These are phyloP conservation scores for Hololepta plana DNA, from an alignment of 2,888 invertebrate species.

Conservation along the genomic window DNA sequence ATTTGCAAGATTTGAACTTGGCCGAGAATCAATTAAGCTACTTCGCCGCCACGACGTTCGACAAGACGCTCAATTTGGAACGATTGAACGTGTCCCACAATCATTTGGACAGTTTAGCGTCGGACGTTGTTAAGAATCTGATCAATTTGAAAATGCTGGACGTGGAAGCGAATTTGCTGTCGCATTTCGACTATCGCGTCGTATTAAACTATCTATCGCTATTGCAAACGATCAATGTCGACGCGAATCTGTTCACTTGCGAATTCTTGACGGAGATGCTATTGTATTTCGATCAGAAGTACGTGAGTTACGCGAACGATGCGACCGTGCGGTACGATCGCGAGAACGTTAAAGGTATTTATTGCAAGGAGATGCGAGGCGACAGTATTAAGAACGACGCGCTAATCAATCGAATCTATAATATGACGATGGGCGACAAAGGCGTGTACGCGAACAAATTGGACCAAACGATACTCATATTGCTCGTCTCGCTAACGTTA, in stretches of 20 bases:
- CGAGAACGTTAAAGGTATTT: slow-evolving; percentile 23
- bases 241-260: slow-evolving; percentile 20
- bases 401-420: slow-evolving; percentile 10
- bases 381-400: slow-evolving; percentile 10
- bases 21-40: slow-evolving; percentile 13
- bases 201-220: slow-evolving; percentile 18
- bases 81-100: slow-evolving; percentile 20
- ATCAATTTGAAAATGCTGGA: slow-evolving; percentile 18
- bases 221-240: slow-evolving; percentile 19
- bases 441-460: slow-evolving; percentile 3
- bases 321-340: slow-evolving; percentile 17
- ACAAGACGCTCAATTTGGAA: slow-evolving; percentile 14
- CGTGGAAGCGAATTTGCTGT: slow-evolving; percentile 19
- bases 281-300: slow-evolving; percentile 16
- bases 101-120: slow-evolving; percentile 15
- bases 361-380: slow-evolving; percentile 19
- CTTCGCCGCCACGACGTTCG: slow-evolving; percentile 12
- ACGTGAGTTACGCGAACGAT: slow-evolving; percentile 17
- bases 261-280: slow-evolving; percentile 19
- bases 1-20: slow-evolving; percentile 14
- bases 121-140: slow-evolving; percentile 15
- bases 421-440: slow-evolving; percentile 8
- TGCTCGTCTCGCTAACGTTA: slow-evolving; percentile 7
- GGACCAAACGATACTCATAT: slow-evolving; percentile 7
- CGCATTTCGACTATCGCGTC: slow-evolving; percentile 18